Percentiles rank a stretch among this genome's conserved stretches.
Conservation (phyloP, 2,113 vertebrate species). For the Ondatra zibethicus region DNA sequence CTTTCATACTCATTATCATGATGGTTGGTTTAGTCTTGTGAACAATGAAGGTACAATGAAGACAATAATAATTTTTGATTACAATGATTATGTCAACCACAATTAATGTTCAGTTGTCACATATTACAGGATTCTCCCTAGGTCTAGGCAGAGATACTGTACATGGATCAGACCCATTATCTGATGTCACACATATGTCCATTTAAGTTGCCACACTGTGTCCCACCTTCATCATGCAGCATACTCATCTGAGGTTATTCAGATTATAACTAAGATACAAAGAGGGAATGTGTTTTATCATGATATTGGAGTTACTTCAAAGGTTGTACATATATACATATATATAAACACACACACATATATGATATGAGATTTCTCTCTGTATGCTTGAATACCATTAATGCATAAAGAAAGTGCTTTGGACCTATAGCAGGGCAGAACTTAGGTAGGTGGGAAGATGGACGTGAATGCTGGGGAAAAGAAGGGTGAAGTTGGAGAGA, state of each 20-base stretch:
- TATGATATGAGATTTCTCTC: too few species aligned
- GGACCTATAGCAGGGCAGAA: too few species aligned
- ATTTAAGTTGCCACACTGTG: background rate
- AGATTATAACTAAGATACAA: background rate
- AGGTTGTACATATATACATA: too few species aligned
- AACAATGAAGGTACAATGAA: background rate
- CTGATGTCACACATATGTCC: background rate
- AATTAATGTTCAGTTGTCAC: background rate
- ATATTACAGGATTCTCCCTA: background rate
- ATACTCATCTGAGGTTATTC: background rate
- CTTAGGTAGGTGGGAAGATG: too few species aligned
- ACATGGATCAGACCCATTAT: background rate
- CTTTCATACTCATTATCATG: background rate
- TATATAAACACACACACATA: too few species aligned
- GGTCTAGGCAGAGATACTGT: background rate
- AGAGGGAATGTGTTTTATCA: too few species aligned
- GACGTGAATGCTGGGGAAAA: too few species aligned
- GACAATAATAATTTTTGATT: background rate
- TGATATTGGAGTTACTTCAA: background rate
- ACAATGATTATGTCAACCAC: background rate
- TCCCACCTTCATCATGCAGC: too few species aligned
- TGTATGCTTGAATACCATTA: too few species aligned
- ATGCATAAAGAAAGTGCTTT: too few species aligned
- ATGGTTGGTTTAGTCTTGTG: background rate
- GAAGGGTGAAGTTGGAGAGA: too few species aligned